Evolutionary conservation across 53 echinoderm and acorn worm species (phyloP).

Genomic region (Pentamera pediparva): DNA sequence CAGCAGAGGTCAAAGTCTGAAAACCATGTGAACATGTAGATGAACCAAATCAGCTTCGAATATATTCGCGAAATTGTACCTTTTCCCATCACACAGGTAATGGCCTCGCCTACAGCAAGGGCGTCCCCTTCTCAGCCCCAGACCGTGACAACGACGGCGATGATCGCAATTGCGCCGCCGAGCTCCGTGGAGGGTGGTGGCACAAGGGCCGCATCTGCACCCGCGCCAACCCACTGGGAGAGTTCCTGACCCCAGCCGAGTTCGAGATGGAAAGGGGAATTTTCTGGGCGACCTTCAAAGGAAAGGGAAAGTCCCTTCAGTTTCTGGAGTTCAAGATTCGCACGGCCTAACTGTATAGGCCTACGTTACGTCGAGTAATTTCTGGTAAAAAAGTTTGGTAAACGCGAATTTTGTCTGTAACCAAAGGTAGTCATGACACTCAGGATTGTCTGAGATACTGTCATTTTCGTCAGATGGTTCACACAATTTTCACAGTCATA

Average conservation of each 20-base stretch:
- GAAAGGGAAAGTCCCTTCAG: background rate
- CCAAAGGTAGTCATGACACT: too few relatives aligned
- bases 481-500: too few relatives aligned
- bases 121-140: conserved; percentile 7
- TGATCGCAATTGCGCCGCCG: background rate
- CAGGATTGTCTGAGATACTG: too few relatives aligned
- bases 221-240: conserved; percentile 12
- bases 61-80: background rate
- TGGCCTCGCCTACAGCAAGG: conserved; percentile 4
- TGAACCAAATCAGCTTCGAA: background rate
- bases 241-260: background rate
- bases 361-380: too few relatives aligned
- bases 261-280: background rate
- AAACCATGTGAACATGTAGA: too few relatives aligned
- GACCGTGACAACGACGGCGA: conserved; percentile 9
- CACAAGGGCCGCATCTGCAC: conserved; percentile 9
- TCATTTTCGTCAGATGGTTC: too few relatives aligned
- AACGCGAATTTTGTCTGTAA: too few relatives aligned
- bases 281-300: conserved; percentile 18
- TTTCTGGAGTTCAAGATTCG: background rate
- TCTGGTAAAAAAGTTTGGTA: too few relatives aligned
- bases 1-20: too few relatives aligned
- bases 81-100: background rate
- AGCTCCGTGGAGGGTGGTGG: conserved; percentile 13
- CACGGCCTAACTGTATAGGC: too few relatives aligned